Evolutionary conservation across 2,797 vertebrate genomes (phyloP).

Genomic region (Rhinichthys osculus): DNA sequence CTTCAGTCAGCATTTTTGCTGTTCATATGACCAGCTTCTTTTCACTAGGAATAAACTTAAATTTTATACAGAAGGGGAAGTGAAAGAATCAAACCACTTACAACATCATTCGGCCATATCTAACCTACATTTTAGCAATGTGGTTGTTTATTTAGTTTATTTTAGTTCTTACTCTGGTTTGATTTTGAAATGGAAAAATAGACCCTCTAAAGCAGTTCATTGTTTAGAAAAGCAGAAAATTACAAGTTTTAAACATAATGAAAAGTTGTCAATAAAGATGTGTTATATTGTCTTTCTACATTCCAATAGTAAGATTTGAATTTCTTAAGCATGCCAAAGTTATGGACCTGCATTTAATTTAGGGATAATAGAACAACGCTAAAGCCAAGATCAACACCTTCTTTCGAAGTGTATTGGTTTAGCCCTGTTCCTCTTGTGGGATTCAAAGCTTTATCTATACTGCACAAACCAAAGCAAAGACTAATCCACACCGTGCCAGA

Average conservation of each 20-base stretch:
- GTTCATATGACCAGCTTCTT: background rate
- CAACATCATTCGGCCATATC: background rate
- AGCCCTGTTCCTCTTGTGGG: slow-evolving; percentile 7
- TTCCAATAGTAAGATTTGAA: background rate
- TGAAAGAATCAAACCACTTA: background rate
- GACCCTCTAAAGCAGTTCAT: background rate
- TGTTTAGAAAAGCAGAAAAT: slow-evolving; percentile 7
- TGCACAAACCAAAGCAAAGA: slow-evolving; percentile 31
- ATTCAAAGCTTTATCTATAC: slow-evolving; percentile 34
- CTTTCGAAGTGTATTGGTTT: slow-evolving; percentile 2
- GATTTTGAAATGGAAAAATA: background rate
- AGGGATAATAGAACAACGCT: background rate
- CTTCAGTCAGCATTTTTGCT: slow-evolving; percentile 15
- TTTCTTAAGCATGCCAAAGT: background rate
- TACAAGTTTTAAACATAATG: background rate
- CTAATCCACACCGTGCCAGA: slow-evolving; percentile 46
- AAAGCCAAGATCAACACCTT: slow-evolving; percentile 28
- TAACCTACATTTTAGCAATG: background rate
- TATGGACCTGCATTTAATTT: background rate
- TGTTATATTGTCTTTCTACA: background rate
- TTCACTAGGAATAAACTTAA: background rate
- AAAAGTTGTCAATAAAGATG: background rate
- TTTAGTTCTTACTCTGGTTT: background rate
- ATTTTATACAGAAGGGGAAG: background rate
- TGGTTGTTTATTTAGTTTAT: background rate